Percentiles rank a stretch among this genome's conserved stretches.
Conservation (phyloP, 1,140 invertebrate species). For the Melipona quadrifasciata region DNA sequence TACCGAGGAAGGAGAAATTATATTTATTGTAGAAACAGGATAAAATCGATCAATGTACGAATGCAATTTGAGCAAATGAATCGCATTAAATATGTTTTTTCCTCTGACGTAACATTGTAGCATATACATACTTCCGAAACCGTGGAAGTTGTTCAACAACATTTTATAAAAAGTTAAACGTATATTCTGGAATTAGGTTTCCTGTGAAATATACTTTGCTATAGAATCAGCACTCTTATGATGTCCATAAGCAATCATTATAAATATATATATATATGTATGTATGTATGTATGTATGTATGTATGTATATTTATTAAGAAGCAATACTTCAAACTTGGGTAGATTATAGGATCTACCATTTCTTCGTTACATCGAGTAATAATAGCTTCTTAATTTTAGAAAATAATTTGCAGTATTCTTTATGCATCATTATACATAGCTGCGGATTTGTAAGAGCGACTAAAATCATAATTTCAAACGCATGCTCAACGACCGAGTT, state of each 20-base stretch:
- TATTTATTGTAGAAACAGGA: slow-evolving; percentile 35
- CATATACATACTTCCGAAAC: background rate
- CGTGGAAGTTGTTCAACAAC: background rate
- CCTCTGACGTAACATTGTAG: background rate
- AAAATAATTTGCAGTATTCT: background rate
- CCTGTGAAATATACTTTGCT: background rate
- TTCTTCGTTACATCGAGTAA: background rate
- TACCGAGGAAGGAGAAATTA: background rate
- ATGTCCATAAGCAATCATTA: background rate
- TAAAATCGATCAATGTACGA: slow-evolving; percentile 9
- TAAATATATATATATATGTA: background rate
- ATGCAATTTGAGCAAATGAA: slow-evolving; percentile 29
- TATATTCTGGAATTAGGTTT: background rate
- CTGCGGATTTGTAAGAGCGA: background rate
- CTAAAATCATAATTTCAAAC: background rate
- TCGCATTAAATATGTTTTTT: background rate
- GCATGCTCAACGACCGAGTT: background rate
- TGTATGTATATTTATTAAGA: background rate
- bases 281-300: background rate
- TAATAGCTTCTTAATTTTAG: background rate
- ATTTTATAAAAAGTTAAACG: slow-evolving; percentile 57
- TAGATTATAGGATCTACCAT: background rate
- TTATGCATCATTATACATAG: background rate
- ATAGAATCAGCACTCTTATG: background rate
- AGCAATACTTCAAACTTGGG: background rate